Evolutionary conservation across 2,888 invertebrate species (phyloP), one percentile per base, ranked within the genome.

Genomic region (Sarcophaga subvicina): DNA sequence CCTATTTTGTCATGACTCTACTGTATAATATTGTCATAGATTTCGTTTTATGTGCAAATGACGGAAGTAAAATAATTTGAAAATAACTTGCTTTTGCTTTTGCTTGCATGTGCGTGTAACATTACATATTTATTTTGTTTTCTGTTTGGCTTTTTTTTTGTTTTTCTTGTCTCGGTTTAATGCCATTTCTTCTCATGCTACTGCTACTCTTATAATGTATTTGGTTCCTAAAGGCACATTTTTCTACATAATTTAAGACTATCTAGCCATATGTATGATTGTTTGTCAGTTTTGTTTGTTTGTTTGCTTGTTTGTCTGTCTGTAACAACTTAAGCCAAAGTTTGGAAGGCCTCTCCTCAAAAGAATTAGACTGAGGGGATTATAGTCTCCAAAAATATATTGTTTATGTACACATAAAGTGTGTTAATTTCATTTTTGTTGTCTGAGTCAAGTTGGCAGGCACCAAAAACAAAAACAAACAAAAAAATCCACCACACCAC

Each of bases 231-330:
- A 37, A 67, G 45, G 37, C 71, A 63, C 49, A 64, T 59, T 71
- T 83, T 80, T 83, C 86, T 77, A 59, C 77, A 71, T 77, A 77
- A 86, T 86, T 80, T 80, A 80, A 86, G 69, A 63, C 69, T 66
- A 82, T 83, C 76, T 79, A 0, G 8, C 37, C 37, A 8, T 72
- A 64, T 70, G n/a, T 83, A 59, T 37, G 72, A 77, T 73, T 80
- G 62, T 82, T 69, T 83, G 25, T 54, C 4, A 14, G 14, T 54
- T 22, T 1, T 22, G 1, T 54, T 63, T 54, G 25, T 54, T 54
- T 54, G 54, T 49, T 49, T 49, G 14, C 4, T 49, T 49, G 49
- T 14, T 54, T 12, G 12, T 54, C 12, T 54, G 12, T 54, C 3
- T 37, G 10, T 54, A 27, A 72, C 77, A 77, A 83, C 77, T 69